Base-by-base conservation (phyloP, 2,113 vertebrate genomes). In the Osmerus mordax region DNA sequence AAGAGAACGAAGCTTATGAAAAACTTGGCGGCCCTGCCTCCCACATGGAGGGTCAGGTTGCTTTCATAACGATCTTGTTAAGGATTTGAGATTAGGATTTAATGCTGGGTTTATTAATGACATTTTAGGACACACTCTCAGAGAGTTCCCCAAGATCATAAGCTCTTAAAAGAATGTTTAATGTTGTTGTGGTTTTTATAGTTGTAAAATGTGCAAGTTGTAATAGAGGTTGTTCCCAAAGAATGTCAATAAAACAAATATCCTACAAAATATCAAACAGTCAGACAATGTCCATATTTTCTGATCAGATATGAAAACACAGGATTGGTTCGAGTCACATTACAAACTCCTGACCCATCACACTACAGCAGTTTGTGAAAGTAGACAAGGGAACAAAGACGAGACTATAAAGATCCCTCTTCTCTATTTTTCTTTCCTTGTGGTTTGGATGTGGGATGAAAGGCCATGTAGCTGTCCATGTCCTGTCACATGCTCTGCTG, bases 401-500 rank as follows among this genome's bases (percentile, higher is more conserved):
- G 2, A 7, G 41, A 47, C 41, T 47, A 8, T 36, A 5, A 47
- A 2, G 41, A 47, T 47, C 9, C 16, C 12, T 56, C 18, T 56
- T 15, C 55, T 18, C 54, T 23, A 9, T 56, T 19, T 7, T 1
- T 16, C 79, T 85, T 73, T 82, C 72, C 65, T 77, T 74, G 68
- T 65, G 67, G 58, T 53, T 65, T 56, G 64, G 51, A 59, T 62
- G 53, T 78, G 68, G 72, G 74, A 76, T 77, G 76, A 84, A 1
- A 86, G 75, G 76, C 73, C 75, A 67, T 11, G 65, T 76, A 58
- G 76, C 16, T 65, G 80, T 82, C 80, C 78, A 74, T 76, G 76
- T 59, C 54, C 58, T 67, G 85, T 86, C 77, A 75, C 82, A 79
- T 79, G 79, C 74, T 82, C 81, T 21, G 62, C 81, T 72, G 74